phyloP scores from a whole-genome alignment of 1,140 invertebrate species.

The Arctopsyche grandis region DNA sequence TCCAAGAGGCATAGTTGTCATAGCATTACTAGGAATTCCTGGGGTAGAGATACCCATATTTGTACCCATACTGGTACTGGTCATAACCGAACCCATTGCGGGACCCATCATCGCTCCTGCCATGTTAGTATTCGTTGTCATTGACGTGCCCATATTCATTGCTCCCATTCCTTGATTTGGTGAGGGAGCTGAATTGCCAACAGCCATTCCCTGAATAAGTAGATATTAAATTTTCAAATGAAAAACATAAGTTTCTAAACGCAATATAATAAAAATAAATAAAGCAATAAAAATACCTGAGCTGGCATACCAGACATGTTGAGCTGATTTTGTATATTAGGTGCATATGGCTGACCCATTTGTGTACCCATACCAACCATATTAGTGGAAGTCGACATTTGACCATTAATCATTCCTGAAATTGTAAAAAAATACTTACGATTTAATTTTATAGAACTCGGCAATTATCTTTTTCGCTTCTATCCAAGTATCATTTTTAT shows the following conservation, averaged over 20 bases:
- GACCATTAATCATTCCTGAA: conserved; percentile 63
- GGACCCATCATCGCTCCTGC: conserved; percentile 17
- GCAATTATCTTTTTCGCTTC: too few species aligned
- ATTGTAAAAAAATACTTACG: conserved; percentile 32
- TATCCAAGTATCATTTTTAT: too few species aligned
- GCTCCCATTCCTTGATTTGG: conserved; percentile 51
- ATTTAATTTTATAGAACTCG: too few species aligned
- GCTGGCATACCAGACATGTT: conserved; percentile 63
- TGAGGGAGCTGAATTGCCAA: conserved; percentile 46
- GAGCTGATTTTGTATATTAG: conserved; percentile 64
- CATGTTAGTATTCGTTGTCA: conserved; percentile 39
- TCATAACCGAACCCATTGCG: conserved; percentile 28
- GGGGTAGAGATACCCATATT: conserved; percentile 41
- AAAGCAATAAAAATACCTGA: conserved; percentile 57
- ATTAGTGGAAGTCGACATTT: conserved; percentile 59
- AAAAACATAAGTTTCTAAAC: neutral
- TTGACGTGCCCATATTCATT: conserved; percentile 48
- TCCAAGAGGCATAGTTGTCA: conserved; percentile 24
- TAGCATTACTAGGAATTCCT: conserved; percentile 8
- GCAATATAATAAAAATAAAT: neutral
- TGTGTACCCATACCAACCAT: conserved; percentile 65
- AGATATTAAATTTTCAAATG: conserved; percentile 14
- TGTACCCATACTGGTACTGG: conserved; percentile 22
- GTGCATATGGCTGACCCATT: conserved; percentile 64
- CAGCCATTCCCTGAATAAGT: conserved; percentile 61